A percentile compares a stretch with the other conserved stretches of the same genome.
These are phyloP conservation scores for Antrozous pallidus DNA, from an alignment of 2,797 vertebrate species.

Conservation along the genomic window DNA sequence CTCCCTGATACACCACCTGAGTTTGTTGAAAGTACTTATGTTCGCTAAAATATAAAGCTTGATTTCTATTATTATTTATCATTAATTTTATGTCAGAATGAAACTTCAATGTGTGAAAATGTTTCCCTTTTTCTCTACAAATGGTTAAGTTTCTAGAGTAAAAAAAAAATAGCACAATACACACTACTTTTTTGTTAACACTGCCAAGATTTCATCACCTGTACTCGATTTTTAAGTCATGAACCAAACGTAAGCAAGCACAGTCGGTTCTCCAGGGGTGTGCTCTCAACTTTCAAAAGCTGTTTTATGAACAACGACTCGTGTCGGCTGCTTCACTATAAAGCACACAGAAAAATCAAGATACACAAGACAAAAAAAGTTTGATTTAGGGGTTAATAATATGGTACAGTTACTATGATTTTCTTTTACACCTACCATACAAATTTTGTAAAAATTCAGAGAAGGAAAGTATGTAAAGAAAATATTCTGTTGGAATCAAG, in stretches of 20 bases:
- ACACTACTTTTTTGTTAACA: constrained; percentile 98
- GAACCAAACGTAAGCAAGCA: constrained; percentile 99
- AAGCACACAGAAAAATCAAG: constrained; percentile 99
- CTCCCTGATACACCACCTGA: constrained; percentile 89
- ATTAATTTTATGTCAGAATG: constrained; percentile 87
- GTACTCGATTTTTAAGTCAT: constrained; percentile 99
- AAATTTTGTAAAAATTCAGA: constrained; percentile 86
- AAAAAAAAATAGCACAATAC: constrained; percentile 98
- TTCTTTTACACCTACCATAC: constrained; percentile 95
- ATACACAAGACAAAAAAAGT: constrained; percentile 99
- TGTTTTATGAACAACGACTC: constrained; percentile 99
- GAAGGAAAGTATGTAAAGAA: constrained; percentile 82
- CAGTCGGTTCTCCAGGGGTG: constrained; percentile 99
- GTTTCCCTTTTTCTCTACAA: constrained; percentile 88
- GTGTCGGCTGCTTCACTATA: constrained; percentile 99
- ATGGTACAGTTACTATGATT: constrained; percentile 96
- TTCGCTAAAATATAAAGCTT: constrained; percentile 88
- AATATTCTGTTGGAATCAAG: constrained; percentile 80
- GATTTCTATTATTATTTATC: constrained; percentile 86
- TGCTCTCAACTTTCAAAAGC: constrained; percentile 99
- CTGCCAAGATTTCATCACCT: constrained; percentile 99
- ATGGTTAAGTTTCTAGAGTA: constrained; percentile 89
- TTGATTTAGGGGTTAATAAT: constrained; percentile 98
- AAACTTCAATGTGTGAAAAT: constrained; percentile 88
- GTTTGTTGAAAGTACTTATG: constrained; percentile 91